Percentiles rank a stretch among this genome's conserved stretches.
Evolutionary conservation across 2,113 vertebrate genomes (phyloP).

Genomic region (human): DNA sequence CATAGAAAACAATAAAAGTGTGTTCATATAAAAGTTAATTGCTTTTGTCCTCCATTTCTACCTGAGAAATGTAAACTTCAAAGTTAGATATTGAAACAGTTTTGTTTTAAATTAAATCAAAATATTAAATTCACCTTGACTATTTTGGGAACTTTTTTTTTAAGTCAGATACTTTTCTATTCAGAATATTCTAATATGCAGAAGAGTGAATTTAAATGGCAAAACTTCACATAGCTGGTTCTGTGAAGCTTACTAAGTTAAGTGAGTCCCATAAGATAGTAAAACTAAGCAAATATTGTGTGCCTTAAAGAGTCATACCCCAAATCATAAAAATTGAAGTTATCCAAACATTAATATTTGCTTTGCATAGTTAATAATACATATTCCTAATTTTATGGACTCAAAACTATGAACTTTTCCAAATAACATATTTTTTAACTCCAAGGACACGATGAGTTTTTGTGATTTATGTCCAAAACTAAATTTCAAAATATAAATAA

Average conservation of each 20-base stretch:
- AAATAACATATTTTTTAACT: slow-evolving; percentile 30
- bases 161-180: slow-evolving; percentile 44
- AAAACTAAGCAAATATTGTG: background rate
- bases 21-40: background rate
- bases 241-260: slow-evolving; percentile 67
- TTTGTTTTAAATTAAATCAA: background rate
- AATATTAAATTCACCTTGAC: background rate
- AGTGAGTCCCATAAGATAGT: background rate
- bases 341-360: background rate
- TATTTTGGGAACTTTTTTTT: background rate
- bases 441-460: background rate
- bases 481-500: background rate
- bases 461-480: background rate
- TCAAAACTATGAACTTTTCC: background rate
- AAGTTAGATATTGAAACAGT: background rate
- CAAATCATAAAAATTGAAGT: background rate
- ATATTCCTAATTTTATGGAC: background rate
- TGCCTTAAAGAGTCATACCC: background rate
- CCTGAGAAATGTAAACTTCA: background rate
- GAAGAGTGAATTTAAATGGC: slow-evolving; percentile 57
- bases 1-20: background rate
- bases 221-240: slow-evolving; percentile 71
- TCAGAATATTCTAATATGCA: slow-evolving; percentile 37
- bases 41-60: slow-evolving; percentile 15
- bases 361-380: background rate